Base-by-base conservation (phyloP, 2,797 vertebrate genomes). In the Malacoctenus gilli region DNA sequence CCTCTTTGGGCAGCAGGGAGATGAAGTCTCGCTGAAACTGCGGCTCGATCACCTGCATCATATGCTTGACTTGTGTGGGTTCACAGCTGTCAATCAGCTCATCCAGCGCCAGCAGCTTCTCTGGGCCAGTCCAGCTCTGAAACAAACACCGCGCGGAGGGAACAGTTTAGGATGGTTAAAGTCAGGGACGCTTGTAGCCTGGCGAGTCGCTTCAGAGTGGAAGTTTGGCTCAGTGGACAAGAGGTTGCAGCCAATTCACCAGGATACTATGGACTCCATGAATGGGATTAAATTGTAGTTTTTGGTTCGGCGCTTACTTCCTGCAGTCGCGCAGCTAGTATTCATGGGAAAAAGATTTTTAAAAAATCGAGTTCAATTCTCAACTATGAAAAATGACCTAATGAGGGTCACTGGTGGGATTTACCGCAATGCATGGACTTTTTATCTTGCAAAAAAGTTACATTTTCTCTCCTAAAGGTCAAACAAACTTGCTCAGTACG, bases 21-120 rank as follows among this genome's bases (percentile, higher is more conserved):
- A 99, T 99, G 90, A 99, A 99, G 92, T 99, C 97, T 87, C 97
- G 93, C 85, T 99, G 97, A 92, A 99, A 99, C 91, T 99, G 97
- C 36, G 97, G 97, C 88, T 99, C 97, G 78, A 99, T 99, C 87
- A 99, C 97, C 93, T 99, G 97, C 97, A 99, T 99, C 96, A 99
- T 99, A 85, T 99, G 97, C 89, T 99, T 99, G 66, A 99, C 97
- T 93, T 99, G 97, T 28, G 97, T 98, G 78, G 97, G 97, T 85
- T 99, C 97, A 79, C 97, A 99, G 90, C 96, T 98, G 86, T 99
- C 97, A 67, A 99, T 99, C 84, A 99, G 90, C 89, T 99, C 97
- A 90, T 99, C 97, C 93, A 99, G 92, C 70, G 97, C 97, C 91
- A 99, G 93, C 84, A 99, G 92, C 88, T 98, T 99, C 89, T 99